Conservation (phyloP, 2,797 vertebrate genomes). For the Echiichthys vipera region DNA sequence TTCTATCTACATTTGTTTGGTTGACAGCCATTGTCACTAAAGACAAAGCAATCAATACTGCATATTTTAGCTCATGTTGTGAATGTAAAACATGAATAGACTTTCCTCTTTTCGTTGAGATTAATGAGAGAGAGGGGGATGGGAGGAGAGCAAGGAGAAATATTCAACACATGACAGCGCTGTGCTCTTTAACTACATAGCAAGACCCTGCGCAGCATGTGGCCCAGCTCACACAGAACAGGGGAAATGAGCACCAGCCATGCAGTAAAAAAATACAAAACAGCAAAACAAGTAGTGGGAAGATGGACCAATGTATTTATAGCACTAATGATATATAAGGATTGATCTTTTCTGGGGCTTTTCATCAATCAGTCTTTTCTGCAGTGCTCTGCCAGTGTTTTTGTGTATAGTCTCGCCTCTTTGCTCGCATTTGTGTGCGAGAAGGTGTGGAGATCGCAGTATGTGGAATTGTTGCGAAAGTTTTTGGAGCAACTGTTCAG, state of each 20-base stretch:
- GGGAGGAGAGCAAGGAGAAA: constrained; percentile 36
- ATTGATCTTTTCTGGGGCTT: constrained; percentile 65
- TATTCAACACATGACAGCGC: constrained; percentile 62
- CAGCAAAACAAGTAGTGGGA: constrained; percentile 24
- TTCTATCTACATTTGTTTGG: constrained; percentile 60
- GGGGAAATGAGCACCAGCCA: constrained; percentile 60
- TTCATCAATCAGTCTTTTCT: constrained; percentile 66
- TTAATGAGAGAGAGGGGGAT: constrained; percentile 57
- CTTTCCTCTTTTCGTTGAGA: constrained; percentile 46
- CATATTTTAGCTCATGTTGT: constrained; percentile 65
- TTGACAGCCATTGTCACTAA: constrained; percentile 53
- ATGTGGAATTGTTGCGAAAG: constrained; percentile 29
- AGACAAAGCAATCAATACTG: constrained; percentile 71
- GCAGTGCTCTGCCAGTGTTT: constrained; percentile 46
- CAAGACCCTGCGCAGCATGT: constrained; percentile 63
- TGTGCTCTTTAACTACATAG: constrained; percentile 71
- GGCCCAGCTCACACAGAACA: constrained; percentile 40
- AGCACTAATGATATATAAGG: constrained; percentile 72
- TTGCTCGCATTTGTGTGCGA: constrained; percentile 26
- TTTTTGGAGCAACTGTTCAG: constrained; percentile 32
- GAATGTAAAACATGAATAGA: constrained; percentile 55
- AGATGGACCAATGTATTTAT: constrained; percentile 67
- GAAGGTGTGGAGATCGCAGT: constrained; percentile 13
- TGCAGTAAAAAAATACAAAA: constrained; percentile 14
- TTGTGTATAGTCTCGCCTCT: constrained; percentile 9